Base-by-base conservation (phyloP, 2,113 vertebrate species). In the Riparia riparia region DNA sequence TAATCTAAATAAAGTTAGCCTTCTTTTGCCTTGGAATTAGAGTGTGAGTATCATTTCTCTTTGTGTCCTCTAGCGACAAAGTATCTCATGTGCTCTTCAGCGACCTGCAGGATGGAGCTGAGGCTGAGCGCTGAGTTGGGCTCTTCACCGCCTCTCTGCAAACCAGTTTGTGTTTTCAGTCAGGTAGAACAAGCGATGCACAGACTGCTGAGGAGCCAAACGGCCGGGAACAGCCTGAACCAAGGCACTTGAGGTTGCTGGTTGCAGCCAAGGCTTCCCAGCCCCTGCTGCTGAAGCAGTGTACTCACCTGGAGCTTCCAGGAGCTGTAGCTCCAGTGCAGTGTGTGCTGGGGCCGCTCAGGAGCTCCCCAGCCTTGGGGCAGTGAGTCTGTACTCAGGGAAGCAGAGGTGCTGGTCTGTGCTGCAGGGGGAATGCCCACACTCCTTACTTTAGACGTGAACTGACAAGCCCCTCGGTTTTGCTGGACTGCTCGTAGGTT, bases 81-180 rank as follows among this genome's bases (percentile, higher is more conserved):
- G 37, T 25, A 7, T 82, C 56, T 61, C 16, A 16, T 0, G 0
- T 82, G 50, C 11, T 49, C 37, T 61, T 26, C 24, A n/a, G 31
- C 57, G 71, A 71, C 1, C 21, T 79, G 34, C 56, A 42, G 61
- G 54, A 57, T 49, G 37, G 22, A 71, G 34, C 61, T 86, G 50
- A 42, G 63, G 44, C 84, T 66, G 32, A 74, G 60, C 12, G 12
- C 1, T 45, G 74, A 39, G 34, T 9, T 76, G 58, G 18, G 16
- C 29, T 56, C 73, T 58, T 72, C 22, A 58, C 39, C 56, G 56
- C 13, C 26, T 47, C 7, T 9, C 51, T 72, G 71, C 24, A 58
- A 63, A 49, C 24, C n/a, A 17, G 6, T 8, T 2, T 9, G 24
- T 34, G 19, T 44, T 56, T 60, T 70, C 56, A 51, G 31, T 39